These are phyloP conservation scores for Vicugna pacos DNA, from an alignment of 2,113 vertebrate species.

Conservation along the genomic window DNA sequence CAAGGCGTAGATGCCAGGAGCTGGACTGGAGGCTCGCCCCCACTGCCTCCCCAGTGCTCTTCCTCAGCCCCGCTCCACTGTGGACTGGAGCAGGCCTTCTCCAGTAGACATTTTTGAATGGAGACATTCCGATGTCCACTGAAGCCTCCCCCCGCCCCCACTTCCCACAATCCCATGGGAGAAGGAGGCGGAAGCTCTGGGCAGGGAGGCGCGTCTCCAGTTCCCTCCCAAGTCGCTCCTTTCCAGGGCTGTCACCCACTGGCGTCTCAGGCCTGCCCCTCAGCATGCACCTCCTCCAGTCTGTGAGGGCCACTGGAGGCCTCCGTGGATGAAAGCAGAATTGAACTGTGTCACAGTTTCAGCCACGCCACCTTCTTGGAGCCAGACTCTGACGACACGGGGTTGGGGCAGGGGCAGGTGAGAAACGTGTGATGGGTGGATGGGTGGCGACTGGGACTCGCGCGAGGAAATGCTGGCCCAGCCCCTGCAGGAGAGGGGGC, in stretches of 20 bases:
- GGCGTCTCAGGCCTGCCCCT: background rate
- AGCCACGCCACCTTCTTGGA: background rate
- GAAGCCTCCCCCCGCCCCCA: background rate
- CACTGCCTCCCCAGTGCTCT: background rate
- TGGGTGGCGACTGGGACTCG: no score
- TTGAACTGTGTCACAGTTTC: background rate
- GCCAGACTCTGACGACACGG: background rate
- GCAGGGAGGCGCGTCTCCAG: background rate
- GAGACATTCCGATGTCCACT: background rate
- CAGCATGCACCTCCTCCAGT: fast-evolving
- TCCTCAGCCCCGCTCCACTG: background rate
- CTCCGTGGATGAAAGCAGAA: background rate
- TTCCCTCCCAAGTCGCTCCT: background rate
- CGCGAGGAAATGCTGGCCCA: background rate
- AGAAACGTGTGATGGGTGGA: background rate
- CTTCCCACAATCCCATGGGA: background rate
- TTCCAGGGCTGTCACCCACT: background rate
- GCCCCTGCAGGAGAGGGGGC: background rate
- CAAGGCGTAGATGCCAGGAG: background rate
- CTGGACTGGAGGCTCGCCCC: background rate
- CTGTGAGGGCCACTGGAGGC: fast-evolving
- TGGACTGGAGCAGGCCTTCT: background rate
- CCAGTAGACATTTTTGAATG: background rate
- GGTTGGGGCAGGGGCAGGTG: background rate
- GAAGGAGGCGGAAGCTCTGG: background rate